A percentile compares a stretch with the other conserved stretches of the same genome.
Conservation (phyloP, 2,113 vertebrate genomes). For the Oncorhynchus clarkii region DNA sequence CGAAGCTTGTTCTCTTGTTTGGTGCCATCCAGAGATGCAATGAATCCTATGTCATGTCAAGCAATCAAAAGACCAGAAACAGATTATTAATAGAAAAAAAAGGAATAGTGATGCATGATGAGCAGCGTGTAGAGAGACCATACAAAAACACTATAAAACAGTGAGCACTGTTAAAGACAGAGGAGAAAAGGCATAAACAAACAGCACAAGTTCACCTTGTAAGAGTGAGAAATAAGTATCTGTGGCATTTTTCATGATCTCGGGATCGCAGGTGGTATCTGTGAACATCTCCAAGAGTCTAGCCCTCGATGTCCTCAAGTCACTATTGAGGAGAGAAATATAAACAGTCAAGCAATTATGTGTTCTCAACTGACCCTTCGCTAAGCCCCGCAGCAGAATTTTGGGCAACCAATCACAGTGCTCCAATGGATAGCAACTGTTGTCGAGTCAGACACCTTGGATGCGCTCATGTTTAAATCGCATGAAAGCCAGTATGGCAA, state of each 20-base stretch:
- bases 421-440: background rate
- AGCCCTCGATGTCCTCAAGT: conserved; percentile 81
- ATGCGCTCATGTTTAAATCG: no score
- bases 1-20: conserved; percentile 95
- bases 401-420: no score
- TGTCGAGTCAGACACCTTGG: no score
- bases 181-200: background rate
- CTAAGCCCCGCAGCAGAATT: conserved; percentile 36
- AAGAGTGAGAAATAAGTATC: conserved; percentile 92
- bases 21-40: conserved; percentile 83
- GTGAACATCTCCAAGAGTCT: conserved; percentile 90
- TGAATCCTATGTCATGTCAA: conserved; percentile 78
- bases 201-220: conserved; percentile 76
- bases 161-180: background rate
- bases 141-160: background rate
- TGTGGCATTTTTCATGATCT: conserved; percentile 89
- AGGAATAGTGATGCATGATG: conserved; percentile 12
- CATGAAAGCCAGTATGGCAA: no score
- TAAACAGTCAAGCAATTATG: background rate
- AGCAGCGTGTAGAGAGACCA: background rate
- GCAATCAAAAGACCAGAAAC: conserved; percentile 17
- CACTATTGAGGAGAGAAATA: conserved; percentile 66
- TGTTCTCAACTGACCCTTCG: background rate
- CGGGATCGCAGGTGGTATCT: conserved; percentile 85
- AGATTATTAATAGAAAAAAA: conserved; percentile 25